Evolutionary conservation across 2,113 vertebrate genomes (phyloP), one percentile per base, ranked within the genome.

Genomic region (Aspiorhynchus laticeps): DNA sequence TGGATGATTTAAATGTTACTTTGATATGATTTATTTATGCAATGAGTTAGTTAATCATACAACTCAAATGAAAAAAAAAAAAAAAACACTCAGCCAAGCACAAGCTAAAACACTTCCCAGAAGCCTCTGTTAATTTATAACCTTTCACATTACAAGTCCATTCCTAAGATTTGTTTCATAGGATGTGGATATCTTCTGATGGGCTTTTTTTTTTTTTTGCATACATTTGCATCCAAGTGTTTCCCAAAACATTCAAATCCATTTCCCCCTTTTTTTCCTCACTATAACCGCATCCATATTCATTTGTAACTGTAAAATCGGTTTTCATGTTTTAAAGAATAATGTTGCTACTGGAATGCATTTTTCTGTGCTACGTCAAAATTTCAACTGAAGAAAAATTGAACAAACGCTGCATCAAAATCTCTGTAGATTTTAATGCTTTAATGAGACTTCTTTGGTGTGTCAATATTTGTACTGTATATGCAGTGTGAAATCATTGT

Each of bases 11-110:
- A 61, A 89, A 86, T 87, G 85, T 91, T 80, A 41, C 81, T 73
- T 51, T 90, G 89, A 85, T 90, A 88, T 92, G 87, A 92, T 92
- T 91, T 93, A 92, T 94, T 92, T 89, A 90, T 90, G 88, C 86
- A n/a, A 86, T 76, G 59, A 78, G 85, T 83, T 84, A 88, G 87
- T 87, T 90, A 93, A 92, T 89, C 86, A 90, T 78, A 89, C 83
- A 19, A n/a, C 75, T 74, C 77, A 36, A 51, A 59, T 41, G 51
- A n/a, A n/a, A n/a, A n/a, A n/a, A n/a, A 3, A 33, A 12, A 4
- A 36, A 24, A 9, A 26, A 48, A 76, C 84, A 83, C 43, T 86
- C 65, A 17, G 65, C 79, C 82, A 41, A 43, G 19, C n/a, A 87
- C 69, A 88, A 90, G 86, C 88, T 90, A 79, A 82, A 87, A 86